phyloP scores from a whole-genome alignment of 2,113 vertebrate species.

The Accipiter cooperii region DNA sequence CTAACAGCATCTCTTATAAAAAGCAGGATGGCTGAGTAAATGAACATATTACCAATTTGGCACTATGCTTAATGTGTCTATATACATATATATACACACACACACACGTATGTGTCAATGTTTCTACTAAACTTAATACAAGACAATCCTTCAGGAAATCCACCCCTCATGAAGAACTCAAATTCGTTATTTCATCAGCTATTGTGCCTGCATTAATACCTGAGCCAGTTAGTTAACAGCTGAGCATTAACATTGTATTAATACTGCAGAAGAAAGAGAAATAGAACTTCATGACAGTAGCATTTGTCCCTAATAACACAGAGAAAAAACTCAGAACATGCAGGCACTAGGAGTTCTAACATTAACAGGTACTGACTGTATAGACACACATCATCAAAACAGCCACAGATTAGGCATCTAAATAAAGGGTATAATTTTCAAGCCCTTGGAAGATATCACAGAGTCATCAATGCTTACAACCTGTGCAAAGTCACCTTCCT shows the following conservation, averaged over 20 bases:
- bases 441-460: not conserved
- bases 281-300: not conserved
- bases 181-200: not conserved
- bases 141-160: not conserved
- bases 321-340: not conserved
- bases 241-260: not conserved
- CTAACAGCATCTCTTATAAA: not conserved
- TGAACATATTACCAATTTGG: not conserved
- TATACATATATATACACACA: not conserved
- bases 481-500: not conserved
- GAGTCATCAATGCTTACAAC: not conserved
- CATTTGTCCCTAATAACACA: not conserved
- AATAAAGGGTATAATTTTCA: not conserved
- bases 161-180: not conserved
- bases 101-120: accelerated
- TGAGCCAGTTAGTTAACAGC: not conserved
- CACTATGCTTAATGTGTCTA: not conserved
- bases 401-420: not conserved
- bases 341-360: not conserved
- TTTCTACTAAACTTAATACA: not conserved
- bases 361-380: not conserved
- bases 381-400: not conserved
- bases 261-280: not conserved
- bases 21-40: not conserved
- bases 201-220: not conserved